A percentile compares a stretch with the other conserved stretches of the same genome.
phyloP scores from a whole-genome alignment of 2,113 vertebrate species.

The Erythrocercus mccallii region DNA sequence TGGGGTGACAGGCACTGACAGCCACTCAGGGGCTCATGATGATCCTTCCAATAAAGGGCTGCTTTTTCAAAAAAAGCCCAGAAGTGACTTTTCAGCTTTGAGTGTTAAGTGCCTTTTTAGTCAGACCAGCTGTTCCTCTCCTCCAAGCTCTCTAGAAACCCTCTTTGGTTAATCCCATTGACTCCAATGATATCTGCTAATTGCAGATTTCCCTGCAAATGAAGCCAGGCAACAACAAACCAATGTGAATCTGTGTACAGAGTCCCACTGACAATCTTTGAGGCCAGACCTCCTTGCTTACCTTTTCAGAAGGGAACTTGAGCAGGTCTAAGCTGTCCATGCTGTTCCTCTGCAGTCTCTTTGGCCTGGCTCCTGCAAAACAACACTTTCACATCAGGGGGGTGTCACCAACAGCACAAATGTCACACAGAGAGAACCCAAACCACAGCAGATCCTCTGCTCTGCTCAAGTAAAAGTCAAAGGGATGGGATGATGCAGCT shows the following conservation, averaged over 20 bases:
- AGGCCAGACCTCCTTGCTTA: conserved; percentile 45
- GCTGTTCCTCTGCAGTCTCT: conserved; percentile 85
- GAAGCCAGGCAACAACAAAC: conserved; percentile 1
- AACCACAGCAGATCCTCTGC: background rate
- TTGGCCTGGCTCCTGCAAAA: conserved; percentile 88
- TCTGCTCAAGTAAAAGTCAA: background rate
- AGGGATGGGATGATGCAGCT: background rate
- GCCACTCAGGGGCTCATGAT: background rate
- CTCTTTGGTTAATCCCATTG: conserved; percentile 29
- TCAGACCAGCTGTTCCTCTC: conserved; percentile 26
- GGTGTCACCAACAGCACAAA: background rate
- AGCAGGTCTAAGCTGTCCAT: conserved; percentile 88
- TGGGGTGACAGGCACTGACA: background rate
- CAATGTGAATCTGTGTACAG: background rate
- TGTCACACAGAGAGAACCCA: background rate
- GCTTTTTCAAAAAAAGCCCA: background rate
- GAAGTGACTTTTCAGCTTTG: conserved; percentile 5
- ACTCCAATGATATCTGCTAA: conserved; percentile 16
- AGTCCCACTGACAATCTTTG: background rate
- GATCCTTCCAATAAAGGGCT: background rate
- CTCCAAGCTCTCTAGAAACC: conserved; percentile 13
- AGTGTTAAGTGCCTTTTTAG: conserved; percentile 1
- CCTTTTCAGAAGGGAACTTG: conserved; percentile 87
- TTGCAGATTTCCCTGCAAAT: background rate
- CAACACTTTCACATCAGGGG: background rate